Evolutionary conservation across 2,888 invertebrate species (phyloP).

Genomic region (Linnaemya vulpina): DNA sequence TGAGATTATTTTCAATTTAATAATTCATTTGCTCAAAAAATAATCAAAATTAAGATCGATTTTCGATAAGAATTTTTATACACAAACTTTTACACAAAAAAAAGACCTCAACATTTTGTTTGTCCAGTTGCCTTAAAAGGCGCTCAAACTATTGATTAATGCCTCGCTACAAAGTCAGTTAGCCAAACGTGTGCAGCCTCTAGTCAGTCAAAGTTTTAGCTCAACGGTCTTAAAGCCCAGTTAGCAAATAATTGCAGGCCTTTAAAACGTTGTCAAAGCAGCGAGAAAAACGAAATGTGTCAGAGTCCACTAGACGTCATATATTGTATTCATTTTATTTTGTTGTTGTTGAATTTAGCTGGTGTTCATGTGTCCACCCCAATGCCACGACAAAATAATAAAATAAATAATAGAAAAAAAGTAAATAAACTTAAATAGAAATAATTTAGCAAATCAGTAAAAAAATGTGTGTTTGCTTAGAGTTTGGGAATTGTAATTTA

Average conservation of each 20-base stretch:
- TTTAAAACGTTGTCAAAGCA: constrained; percentile 15
- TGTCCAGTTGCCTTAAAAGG: constrained; percentile 60
- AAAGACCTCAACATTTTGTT: neutral
- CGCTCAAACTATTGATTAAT: constrained; percentile 66
- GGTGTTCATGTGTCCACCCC: constrained; percentile 43
- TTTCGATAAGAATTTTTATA: constrained; percentile 58
- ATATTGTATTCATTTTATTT: neutral
- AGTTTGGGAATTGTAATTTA: constrained; percentile 26
- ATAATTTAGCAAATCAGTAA: constrained; percentile 55
- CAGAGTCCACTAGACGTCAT: constrained; percentile 54
- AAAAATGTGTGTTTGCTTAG: constrained; percentile 34
- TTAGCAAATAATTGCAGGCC: constrained; percentile 37
- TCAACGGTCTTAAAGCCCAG: constrained; percentile 32
- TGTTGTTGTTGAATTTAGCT: neutral
- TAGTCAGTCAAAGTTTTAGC: constrained; percentile 30
- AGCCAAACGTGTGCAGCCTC: constrained; percentile 17
- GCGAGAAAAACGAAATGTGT: constrained; percentile 52
- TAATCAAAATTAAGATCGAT: constrained; percentile 65
- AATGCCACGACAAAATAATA: constrained; percentile 40
- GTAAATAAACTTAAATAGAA: constrained; percentile 37
- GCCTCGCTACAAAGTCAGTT: constrained; percentile 44
- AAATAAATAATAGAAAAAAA: constrained; percentile 14
- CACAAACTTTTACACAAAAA: constrained; percentile 11
- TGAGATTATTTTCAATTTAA: constrained; percentile 31
- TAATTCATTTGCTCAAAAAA: constrained; percentile 19